Conservation (phyloP, 2,888 invertebrate species). For the Campopleginae sp. region DNA sequence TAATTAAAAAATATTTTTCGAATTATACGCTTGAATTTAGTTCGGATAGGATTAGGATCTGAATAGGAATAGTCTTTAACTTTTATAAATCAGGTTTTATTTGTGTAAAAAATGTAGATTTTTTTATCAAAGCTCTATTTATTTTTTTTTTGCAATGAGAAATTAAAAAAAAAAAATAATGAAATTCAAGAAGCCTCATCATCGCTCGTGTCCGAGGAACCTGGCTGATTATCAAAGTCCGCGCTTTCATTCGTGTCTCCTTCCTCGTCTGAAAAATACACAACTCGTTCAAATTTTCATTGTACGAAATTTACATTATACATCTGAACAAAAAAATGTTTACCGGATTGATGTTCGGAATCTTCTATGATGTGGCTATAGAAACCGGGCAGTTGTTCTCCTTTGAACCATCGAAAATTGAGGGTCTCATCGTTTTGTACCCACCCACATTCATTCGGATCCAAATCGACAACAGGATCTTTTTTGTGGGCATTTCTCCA, state of each 20-base stretch:
- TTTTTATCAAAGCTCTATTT: not conserved
- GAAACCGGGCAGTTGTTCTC: conserved; percentile 14
- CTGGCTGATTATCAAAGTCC: not conserved
- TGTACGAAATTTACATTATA: conserved; percentile 22
- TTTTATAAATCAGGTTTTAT: too few species aligned
- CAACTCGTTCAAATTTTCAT: conserved; percentile 19
- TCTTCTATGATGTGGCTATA: conserved; percentile 20
- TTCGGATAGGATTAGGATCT: too few species aligned
- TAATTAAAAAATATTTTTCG: too few species aligned
- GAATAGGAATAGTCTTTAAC: too few species aligned
- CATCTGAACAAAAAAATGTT: conserved; percentile 18
- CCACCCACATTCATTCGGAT: conserved; percentile 28
- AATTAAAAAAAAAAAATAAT: not conserved
- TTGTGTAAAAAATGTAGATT: too few species aligned
- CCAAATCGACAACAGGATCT: conserved; percentile 12
- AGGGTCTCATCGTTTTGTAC: not conserved
- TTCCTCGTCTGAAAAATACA: conserved; percentile 27
- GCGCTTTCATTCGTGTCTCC: conserved; percentile 14
- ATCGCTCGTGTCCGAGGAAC: not conserved
- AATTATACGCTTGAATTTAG: too few species aligned
- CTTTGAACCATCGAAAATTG: conserved; percentile 10
- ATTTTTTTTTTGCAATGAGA: not conserved
- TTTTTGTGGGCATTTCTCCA: conserved; percentile 29
- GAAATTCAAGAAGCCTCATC: conserved; percentile 8
- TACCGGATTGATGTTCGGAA: conserved; percentile 28